phyloP scores from a whole-genome alignment of 1,140 invertebrate genomes.

The Caenorhabditis inopinata region DNA sequence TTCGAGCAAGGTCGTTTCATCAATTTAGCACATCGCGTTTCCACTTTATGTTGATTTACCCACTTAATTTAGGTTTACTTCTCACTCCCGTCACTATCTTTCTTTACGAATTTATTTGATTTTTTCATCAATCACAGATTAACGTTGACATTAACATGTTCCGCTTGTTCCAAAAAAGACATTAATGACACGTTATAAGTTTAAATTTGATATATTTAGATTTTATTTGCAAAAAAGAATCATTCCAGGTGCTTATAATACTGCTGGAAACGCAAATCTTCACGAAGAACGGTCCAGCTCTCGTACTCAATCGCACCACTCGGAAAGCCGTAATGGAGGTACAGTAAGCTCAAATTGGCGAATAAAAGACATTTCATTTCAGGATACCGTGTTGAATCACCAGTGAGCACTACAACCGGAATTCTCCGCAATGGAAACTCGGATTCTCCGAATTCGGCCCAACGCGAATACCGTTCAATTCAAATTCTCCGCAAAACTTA shows the following conservation, averaged over 20 bases:
- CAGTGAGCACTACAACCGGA: constrained; percentile 39
- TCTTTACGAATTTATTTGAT: not conserved
- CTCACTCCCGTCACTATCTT: not conserved
- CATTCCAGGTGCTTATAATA: constrained; percentile 32
- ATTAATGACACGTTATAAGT: not conserved
- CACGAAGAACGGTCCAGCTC: constrained; percentile 6
- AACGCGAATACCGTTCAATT: constrained; percentile 43
- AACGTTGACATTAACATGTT: constrained; percentile 12
- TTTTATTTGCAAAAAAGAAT: not conserved
- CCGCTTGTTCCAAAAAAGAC: not conserved
- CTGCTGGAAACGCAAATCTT: constrained; percentile 36
- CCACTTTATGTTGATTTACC: not conserved
- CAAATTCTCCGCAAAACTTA: constrained; percentile 50
- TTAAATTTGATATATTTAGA: not conserved
- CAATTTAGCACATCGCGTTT: constrained; percentile 10
- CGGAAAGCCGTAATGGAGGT: constrained; percentile 11
- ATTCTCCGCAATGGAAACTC: constrained; percentile 44
- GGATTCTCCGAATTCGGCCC: constrained; percentile 34
- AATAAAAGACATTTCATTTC: not conserved
- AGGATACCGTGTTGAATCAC: constrained; percentile 47
- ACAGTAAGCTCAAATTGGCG: not conserved
- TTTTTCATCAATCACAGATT: constrained; percentile 5
- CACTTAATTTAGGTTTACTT: not conserved
- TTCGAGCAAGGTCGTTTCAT: constrained; percentile 45
- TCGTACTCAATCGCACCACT: constrained; percentile 1